Evolutionary conservation across 2,888 invertebrate species (phyloP).

Genomic region (Carabus problematicus): DNA sequence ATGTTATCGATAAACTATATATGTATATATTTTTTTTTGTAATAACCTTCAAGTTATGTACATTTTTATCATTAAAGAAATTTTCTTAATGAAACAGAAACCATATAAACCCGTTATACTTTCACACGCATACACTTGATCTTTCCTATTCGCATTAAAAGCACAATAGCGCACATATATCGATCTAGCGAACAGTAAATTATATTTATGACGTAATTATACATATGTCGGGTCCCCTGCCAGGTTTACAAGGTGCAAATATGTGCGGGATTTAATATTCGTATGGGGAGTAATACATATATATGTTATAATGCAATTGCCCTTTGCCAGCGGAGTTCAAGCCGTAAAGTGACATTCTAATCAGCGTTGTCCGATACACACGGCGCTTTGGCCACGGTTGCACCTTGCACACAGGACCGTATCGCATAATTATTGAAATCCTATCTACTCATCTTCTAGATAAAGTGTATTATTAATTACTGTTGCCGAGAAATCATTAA

Average conservation of each 20-base stretch:
- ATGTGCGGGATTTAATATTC: conserved; percentile 17
- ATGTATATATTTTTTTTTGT: too few species aligned
- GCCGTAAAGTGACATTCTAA: too few species aligned
- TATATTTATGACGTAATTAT: conserved; percentile 36
- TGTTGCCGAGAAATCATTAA: too few species aligned
- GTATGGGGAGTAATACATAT: conserved; percentile 6
- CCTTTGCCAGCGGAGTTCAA: conserved; percentile 17
- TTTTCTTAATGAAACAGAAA: conserved; percentile 30
- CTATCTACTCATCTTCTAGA: too few species aligned
- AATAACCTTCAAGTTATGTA: too few species aligned
- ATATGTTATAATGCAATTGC: conserved; percentile 7
- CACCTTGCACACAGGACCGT: too few species aligned
- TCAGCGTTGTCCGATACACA: too few species aligned
- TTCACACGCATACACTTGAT: conserved; percentile 33
- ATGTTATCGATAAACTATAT: too few species aligned
- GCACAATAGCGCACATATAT: conserved; percentile 12
- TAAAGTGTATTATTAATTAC: too few species aligned
- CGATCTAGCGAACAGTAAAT: conserved; percentile 24
- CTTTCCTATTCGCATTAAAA: conserved; percentile 15
- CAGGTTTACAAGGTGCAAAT: conserved; percentile 32
- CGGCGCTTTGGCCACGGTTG: too few species aligned
- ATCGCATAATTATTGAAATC: too few species aligned
- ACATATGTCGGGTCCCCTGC: neutral
- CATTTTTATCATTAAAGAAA: too few species aligned
- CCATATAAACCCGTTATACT: conserved; percentile 15